Base-by-base conservation (phyloP, 2,113 vertebrate genomes). In the Jaculus jaculus region DNA sequence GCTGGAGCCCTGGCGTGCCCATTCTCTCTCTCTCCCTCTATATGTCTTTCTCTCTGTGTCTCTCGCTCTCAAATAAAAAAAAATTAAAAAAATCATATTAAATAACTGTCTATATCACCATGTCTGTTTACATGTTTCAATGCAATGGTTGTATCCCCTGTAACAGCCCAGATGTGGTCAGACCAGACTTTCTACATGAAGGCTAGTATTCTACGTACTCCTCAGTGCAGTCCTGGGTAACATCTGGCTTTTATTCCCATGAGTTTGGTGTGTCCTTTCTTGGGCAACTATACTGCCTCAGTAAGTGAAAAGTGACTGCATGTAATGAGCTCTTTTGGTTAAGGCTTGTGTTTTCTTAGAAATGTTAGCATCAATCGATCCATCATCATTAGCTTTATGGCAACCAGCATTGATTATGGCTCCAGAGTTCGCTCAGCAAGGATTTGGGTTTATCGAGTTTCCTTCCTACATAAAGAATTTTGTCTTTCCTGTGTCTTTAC, bases 371-470 rank as follows among this genome's bases (percentile, higher is more conserved):
- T 54, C 71, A 80, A 84, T 77, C 87, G 60, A 94, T 95, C 89
- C 34, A 87, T 92, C 69, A 92, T 72, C 74, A 89, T 95, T 94
- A 93, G 47, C 24, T 84, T 30, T 32, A 20, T 90, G 90, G 94
- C 82, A n/a, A 78, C 47, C 32, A 79, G 5, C 42, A 88, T 18
- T 92, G 89, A 96, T 69, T 75, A 74, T 34, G 80, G 66, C 0
- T 39, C 11, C 75, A 5, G 2, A 7, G 80, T 93, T 80, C 91
- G 23, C 60, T 90, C 51, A 61, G 21, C 30, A 94, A 89, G 26
- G 15, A 74, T 37, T 89, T 39, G 42, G 32, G 13, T 61, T 13
- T 28, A 54, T 26, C 8, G 58, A 32, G 3, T n/a, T 92, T 93
- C 63, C 34, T 75, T 86, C 23, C 63, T 65, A 71, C 60, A 10